Conservation (phyloP, 2,113 vertebrate genomes). For the Otus sunia region DNA sequence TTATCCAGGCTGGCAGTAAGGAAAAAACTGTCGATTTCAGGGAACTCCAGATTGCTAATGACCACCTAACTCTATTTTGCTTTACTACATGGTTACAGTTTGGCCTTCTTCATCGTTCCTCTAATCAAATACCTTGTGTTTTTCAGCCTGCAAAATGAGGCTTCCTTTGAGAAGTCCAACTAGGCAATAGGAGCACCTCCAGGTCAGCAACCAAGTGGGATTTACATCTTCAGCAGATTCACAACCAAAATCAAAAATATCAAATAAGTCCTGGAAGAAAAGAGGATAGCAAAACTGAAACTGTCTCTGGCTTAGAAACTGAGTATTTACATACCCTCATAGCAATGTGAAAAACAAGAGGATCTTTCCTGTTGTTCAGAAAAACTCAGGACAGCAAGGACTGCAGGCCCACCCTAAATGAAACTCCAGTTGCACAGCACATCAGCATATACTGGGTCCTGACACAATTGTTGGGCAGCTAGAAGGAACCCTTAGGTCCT, state of each 20-base stretch:
- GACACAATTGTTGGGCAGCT: not conserved
- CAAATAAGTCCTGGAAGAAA: not conserved
- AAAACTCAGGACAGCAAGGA: not conserved
- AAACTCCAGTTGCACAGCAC: not conserved
- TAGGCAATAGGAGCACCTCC: not conserved
- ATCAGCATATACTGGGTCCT: rapidly evolving
- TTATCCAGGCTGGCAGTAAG: not conserved
- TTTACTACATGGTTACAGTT: not conserved
- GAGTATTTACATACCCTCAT: rapidly evolving
- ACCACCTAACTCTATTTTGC: not conserved
- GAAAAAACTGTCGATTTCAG: not conserved
- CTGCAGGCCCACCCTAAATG: not conserved
- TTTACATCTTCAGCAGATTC: not conserved
- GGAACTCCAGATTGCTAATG: not conserved
- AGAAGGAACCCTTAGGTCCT: not conserved
- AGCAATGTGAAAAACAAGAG: not conserved
- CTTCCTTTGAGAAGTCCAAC: not conserved
- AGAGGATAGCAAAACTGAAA: not conserved
- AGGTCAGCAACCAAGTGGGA: not conserved
- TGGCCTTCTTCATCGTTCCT: not conserved
- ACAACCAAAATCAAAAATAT: not conserved
- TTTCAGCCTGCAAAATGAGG: not conserved
- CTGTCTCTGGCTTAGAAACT: not conserved
- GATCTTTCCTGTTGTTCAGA: not conserved
- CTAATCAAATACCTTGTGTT: not conserved